Conservation (phyloP, 2,888 invertebrate genomes). For the Drosophila atripex region DNA sequence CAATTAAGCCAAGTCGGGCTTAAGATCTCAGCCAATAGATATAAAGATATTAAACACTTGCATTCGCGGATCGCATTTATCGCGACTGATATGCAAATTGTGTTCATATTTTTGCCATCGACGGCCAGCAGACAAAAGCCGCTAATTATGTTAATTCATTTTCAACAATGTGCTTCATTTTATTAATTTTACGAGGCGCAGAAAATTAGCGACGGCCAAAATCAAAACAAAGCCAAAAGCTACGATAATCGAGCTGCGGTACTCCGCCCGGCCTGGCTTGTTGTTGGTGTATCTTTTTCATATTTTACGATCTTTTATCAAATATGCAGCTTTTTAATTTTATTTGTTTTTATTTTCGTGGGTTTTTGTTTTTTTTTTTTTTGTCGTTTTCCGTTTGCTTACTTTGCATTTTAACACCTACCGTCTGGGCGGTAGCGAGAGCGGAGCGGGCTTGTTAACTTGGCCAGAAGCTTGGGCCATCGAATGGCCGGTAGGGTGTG, state of each 20-base stretch:
- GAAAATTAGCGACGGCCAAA: slow-evolving; percentile 66
- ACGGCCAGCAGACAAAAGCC: slow-evolving; percentile 46
- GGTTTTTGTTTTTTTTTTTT: slow-evolving; percentile 10
- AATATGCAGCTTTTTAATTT: slow-evolving; percentile 36
- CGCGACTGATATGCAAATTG: slow-evolving; percentile 41
- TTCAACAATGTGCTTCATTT: slow-evolving; percentile 60
- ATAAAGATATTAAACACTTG: slow-evolving; percentile 20
- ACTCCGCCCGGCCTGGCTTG: neutral
- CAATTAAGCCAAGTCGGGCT: slow-evolving; percentile 56
- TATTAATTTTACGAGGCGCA: slow-evolving; percentile 76
- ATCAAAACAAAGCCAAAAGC: slow-evolving; percentile 32
- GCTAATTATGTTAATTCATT: slow-evolving; percentile 76
- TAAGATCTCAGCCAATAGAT: slow-evolving; percentile 37
- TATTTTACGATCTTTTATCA: slow-evolving; percentile 45
- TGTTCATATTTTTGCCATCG: slow-evolving; percentile 25
- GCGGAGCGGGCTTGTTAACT: slow-evolving; percentile 9
- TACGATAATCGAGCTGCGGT: slow-evolving; percentile 2
- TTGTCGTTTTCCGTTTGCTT: slow-evolving; percentile 49
- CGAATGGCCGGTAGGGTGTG: slow-evolving; percentile 8
- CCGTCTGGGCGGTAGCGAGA: slow-evolving; percentile 23
- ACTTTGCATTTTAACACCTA: slow-evolving; percentile 70
- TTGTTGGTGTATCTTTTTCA: slow-evolving; percentile 13
- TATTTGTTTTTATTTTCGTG: slow-evolving; percentile 36
- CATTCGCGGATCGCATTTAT: slow-evolving; percentile 28
- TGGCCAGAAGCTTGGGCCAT: neutral